These are phyloP conservation scores for Dryadula phaetusa DNA, from an alignment of 2,888 invertebrate genomes.

Conservation along the genomic window DNA sequence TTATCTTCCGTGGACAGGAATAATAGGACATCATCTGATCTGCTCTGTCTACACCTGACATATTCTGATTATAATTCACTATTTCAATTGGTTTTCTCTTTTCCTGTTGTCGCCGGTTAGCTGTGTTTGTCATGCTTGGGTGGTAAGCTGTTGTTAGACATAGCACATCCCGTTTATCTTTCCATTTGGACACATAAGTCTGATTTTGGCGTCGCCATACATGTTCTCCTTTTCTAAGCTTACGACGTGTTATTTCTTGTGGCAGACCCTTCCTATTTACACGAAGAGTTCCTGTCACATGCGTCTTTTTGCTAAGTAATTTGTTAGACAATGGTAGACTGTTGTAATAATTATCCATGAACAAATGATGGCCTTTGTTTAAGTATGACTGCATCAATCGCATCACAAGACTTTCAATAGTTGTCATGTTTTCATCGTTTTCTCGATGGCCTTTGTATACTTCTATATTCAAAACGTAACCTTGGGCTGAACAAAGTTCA, in stretches of 20 bases:
- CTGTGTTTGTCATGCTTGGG: constrained; percentile 44
- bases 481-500: too few relatives aligned
- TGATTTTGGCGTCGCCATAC: constrained; percentile 51
- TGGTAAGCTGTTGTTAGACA: constrained; percentile 52
- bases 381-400: constrained; percentile 50
- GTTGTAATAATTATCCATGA: constrained; percentile 51
- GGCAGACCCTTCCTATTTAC: constrained; percentile 48
- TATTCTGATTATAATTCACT: constrained; percentile 39
- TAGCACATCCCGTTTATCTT: constrained; percentile 51
- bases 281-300: constrained; percentile 47
- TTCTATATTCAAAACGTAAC: too few relatives aligned
- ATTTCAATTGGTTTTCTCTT: constrained; percentile 48
- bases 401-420: constrained; percentile 46
- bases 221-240: constrained; percentile 52
- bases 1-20: constrained; percentile 51
- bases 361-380: constrained; percentile 51
- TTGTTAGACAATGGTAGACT: constrained; percentile 45
- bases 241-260: constrained; percentile 41
- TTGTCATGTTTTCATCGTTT: constrained; percentile 31
- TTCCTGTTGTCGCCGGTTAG: constrained; percentile 45
- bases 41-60: constrained; percentile 47
- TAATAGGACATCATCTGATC: constrained; percentile 53
- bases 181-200: constrained; percentile 53
- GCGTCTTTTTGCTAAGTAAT: constrained; percentile 45
- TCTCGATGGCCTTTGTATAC: too few relatives aligned